A percentile compares a stretch with the other conserved stretches of the same genome.
phyloP scores from a whole-genome alignment of 2,797 vertebrate species.

The Crypturellus tataupa region DNA sequence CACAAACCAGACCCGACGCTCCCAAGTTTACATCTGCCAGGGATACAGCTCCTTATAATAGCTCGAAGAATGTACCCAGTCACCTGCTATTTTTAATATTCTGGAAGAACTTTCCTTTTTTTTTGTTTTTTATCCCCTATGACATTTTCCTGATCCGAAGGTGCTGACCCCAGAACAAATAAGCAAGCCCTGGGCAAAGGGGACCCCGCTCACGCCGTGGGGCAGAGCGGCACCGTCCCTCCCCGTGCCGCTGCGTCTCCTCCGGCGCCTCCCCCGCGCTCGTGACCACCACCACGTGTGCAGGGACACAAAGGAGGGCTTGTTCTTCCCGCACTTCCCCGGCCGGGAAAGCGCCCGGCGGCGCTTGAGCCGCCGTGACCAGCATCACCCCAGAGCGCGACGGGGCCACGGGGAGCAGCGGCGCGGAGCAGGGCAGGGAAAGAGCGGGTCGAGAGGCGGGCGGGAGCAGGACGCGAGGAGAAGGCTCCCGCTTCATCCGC shows the following conservation, averaged over 20 bases:
- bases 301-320: conserved; percentile 2
- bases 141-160: background rate
- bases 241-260: background rate
- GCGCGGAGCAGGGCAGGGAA: background rate
- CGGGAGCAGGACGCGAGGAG: background rate
- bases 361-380: background rate
- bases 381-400: background rate
- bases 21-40: background rate
- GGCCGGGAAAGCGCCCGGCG: background rate
- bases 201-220: fast-evolving
- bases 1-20: background rate
- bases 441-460: background rate
- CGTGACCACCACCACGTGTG: conserved; percentile 42
- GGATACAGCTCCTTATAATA: background rate
- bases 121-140: background rate
- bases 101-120: background rate
- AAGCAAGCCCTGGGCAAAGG: too few relatives aligned
- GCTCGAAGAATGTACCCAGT: background rate
- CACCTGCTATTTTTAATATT: background rate
- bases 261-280: background rate
- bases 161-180: too few relatives aligned
- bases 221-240: too few relatives aligned
- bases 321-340: conserved; percentile 40
- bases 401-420: background rate
- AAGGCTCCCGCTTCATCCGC: background rate